phyloP scores from a whole-genome alignment of 2,888 invertebrate genomes.

The Heliconius sara region DNA sequence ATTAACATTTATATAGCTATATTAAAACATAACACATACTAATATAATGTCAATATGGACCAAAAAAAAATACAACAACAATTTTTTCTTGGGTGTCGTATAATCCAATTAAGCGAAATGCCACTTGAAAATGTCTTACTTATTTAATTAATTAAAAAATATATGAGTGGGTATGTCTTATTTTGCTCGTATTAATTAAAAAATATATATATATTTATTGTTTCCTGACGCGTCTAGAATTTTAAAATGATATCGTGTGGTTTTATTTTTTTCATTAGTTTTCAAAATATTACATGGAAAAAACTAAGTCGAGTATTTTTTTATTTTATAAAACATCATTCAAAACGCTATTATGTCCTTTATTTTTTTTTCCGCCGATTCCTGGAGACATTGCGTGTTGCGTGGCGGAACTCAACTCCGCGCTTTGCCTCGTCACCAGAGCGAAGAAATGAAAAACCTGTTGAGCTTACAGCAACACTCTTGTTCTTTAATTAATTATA shows the following conservation, averaged over 20 bases:
- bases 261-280: background rate
- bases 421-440: no score
- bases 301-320: no score
- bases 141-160: constrained; percentile 4
- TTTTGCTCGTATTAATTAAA: background rate
- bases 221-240: background rate
- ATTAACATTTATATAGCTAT: background rate
- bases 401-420: no score
- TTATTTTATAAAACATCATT: no score
- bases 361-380: no score
- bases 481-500: no score
- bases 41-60: background rate
- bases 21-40: background rate
- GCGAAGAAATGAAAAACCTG: no score
- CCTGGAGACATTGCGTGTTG: no score
- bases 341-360: no score
- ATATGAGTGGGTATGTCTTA: background rate
- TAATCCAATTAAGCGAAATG: constrained; percentile 13
- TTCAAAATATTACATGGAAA: no score
- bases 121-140: background rate
- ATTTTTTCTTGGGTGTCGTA: background rate
- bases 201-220: background rate
- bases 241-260: background rate
- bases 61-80: background rate
- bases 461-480: no score